Base-by-base conservation (phyloP, 2,113 vertebrate species). In the Plecotus auritus region DNA sequence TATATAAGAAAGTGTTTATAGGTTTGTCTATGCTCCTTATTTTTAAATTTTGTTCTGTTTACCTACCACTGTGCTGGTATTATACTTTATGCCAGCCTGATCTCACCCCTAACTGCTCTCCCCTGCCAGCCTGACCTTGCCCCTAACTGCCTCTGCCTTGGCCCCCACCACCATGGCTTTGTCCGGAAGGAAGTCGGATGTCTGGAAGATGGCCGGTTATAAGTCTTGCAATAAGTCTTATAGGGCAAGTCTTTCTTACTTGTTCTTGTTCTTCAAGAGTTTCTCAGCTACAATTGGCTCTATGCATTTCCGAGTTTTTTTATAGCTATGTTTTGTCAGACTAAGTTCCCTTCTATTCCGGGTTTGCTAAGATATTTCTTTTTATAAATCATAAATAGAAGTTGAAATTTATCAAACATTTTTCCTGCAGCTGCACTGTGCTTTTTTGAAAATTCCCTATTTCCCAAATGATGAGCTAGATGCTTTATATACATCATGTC, bases 331-430 rank as follows among this genome's bases (percentile, higher is more conserved):
- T n/a, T 88, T 93, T 95, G 40, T 72, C 32, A 73, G 49, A 61
- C 61, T 85, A 87, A 90, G 40, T 78, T 94, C 30, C 12, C 66
- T 18, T 96, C 64, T 87, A 83, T 91, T 96, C 40, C 20, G 73
- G 22, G 72, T 74, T 77, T 95, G 47, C 45, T 76, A 91, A 91
- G 28, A 76, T 2, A 47, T 14, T 91, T 95, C 13, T 51, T 85
- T 87, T 73, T 47, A 86, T 47, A 40, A 45, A 61, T 40, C n/a
- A 49, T 67, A 77, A 82, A 82, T 70, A 77, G 51, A 91, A 51
- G 18, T 70, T 82, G 64, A 91, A 76, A 85, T 93, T 80, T 49
- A 70, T 73, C 20, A 47, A 49, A 42, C 8, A 35, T 72, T 90
- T 95, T 86, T 89, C 42, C 16, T 78, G 42, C 69, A 94, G 67